Base-by-base conservation (phyloP, 1,140 invertebrate genomes). In the Pararge aegeria region DNA sequence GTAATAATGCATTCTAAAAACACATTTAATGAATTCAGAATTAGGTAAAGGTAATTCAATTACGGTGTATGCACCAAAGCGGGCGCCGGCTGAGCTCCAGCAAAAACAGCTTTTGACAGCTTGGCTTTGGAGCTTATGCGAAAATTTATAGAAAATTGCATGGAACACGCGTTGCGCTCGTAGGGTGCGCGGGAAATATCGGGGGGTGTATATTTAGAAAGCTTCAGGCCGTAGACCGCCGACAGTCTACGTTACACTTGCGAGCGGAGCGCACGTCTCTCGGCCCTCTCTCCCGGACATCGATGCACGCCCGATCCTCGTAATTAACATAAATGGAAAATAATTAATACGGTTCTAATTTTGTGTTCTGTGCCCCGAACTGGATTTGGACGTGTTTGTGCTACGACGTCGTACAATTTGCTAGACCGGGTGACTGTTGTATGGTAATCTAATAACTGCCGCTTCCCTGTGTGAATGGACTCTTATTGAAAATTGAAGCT, bases 91-190 rank as follows among this genome's bases (percentile, higher is more conserved):
- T 63, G 70, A 73, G 70, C 68, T 68, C 61, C 68, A 73, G 67
- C 70, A 78, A 82, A 86, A 87, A 87, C 81, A 87, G 81, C 82
- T 83, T 89, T 87, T 85, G 86, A 87, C 83, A 89, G 80, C 73
- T 69, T 68, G 78, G 80, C 80, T 83, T 85, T 78, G 73, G 72
- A 77, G 86, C 86, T 87, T 86, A 80, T 78, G 78, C 78, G 83
- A 89, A 87, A 87, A 87, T 89, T 89, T 89, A 86, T 89, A 85
- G 86, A 87, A 89, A 89, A 89, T 87, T 89, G 86, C 83, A 89
- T 81, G 75, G 69, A 73, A 78, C 73, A 83, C 76, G 78, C 83
- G 80, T 81, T 83, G 80, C 83, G 79, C 78, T 70, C 68, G 59
- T 75, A 79, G 83, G 83, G 78, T 85, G 83, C 82, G 85, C 82